phyloP scores from a whole-genome alignment of 2,797 vertebrate species.

The Takifugu ocellatus region DNA sequence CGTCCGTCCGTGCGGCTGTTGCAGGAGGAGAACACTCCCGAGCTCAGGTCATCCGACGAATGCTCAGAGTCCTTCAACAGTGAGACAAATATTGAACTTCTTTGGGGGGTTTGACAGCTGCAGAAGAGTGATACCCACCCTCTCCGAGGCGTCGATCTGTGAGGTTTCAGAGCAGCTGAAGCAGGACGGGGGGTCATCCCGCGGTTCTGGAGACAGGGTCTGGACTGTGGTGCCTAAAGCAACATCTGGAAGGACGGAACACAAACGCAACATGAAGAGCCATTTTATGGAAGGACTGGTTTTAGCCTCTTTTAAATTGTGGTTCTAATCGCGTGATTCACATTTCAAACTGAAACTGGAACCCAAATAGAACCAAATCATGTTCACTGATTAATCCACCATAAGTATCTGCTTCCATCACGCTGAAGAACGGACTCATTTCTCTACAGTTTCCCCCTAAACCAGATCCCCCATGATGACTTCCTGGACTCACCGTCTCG shows the following conservation, averaged over 20 bases:
- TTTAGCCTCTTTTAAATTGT: too few relatives aligned
- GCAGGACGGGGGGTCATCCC: slow-evolving; percentile 85
- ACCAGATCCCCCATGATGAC: not conserved
- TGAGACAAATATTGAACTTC: not conserved
- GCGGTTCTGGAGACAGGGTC: slow-evolving; percentile 84
- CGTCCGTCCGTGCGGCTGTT: slow-evolving; percentile 80
- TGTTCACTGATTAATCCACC: not conserved
- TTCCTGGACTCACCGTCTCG: slow-evolving; percentile 77
- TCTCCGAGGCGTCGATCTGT: slow-evolving; percentile 78
- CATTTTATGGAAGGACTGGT: too few relatives aligned
- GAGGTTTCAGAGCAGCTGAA: slow-evolving; percentile 83
- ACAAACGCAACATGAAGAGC: not conserved
- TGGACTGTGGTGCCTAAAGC: slow-evolving; percentile 75
- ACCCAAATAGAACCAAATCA: not conserved
- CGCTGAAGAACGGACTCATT: not conserved
- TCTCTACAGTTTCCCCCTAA: not conserved
- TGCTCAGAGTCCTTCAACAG: slow-evolving; percentile 78
- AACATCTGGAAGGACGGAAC: slow-evolving; percentile 68
- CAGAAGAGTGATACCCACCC: slow-evolving; percentile 59
- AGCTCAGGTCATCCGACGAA: slow-evolving; percentile 91
- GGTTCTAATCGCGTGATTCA: too few relatives aligned
- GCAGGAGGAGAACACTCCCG: slow-evolving; percentile 89
- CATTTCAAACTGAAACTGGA: not conserved
- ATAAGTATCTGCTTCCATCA: not conserved
- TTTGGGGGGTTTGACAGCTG: too few relatives aligned